Conservation (phyloP, 2,113 vertebrate species). For the Oncorhynchus tshawytscha region DNA sequence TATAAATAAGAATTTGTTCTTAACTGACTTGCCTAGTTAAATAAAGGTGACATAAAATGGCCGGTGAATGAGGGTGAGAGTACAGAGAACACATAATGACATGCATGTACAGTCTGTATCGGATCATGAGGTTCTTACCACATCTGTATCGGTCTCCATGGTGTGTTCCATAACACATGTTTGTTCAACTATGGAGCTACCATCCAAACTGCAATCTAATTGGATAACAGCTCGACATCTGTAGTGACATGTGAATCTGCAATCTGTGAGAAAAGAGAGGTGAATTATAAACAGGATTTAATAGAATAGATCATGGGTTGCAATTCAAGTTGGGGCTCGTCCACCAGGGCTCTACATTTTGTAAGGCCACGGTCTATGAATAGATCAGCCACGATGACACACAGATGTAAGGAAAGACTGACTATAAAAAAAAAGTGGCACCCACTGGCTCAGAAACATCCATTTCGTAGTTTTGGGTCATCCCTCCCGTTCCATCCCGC, state of each 20-base stretch:
- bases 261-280: conserved; percentile 72
- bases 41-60: too few relatives aligned
- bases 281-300: background rate
- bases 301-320: background rate
- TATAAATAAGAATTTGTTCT: too few relatives aligned
- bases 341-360: too few relatives aligned
- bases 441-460: too few relatives aligned
- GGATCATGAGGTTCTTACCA: conserved; percentile 74
- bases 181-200: conserved; percentile 43
- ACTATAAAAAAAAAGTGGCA: background rate
- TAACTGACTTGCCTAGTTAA: too few relatives aligned
- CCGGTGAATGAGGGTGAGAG: background rate
- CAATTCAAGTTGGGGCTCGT: background rate
- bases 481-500: too few relatives aligned
- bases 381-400: background rate
- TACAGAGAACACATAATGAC: background rate
- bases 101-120: background rate
- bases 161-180: conserved; percentile 68
- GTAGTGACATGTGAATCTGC: conserved; percentile 91
- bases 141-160: conserved; percentile 89
- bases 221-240: conserved; percentile 84
- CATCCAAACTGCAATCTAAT: conserved; percentile 85
- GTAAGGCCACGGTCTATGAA: too few relatives aligned
- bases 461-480: too few relatives aligned
- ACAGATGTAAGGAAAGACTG: too few relatives aligned